Conservation (phyloP, 1,140 invertebrate genomes). For the Rhizoglyphus robini region DNA sequence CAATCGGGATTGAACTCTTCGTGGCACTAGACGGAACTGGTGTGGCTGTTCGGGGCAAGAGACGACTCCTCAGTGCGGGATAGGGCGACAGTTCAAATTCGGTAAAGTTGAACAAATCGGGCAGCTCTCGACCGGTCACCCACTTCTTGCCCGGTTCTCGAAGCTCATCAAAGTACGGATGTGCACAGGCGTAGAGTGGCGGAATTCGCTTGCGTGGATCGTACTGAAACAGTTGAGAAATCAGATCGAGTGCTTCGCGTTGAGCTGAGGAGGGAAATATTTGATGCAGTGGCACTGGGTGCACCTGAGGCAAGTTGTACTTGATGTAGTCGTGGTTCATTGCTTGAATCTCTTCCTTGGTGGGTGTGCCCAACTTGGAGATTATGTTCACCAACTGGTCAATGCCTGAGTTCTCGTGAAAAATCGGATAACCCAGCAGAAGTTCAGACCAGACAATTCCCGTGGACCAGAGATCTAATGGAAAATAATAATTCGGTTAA, state of each 20-base stretch:
- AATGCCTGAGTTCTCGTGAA: conserved; percentile 95
- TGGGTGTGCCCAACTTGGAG: conserved; percentile 96
- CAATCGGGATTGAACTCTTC: too few species aligned
- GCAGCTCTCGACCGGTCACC: conserved; percentile 79
- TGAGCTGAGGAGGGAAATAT: conserved; percentile 94
- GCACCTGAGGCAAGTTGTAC: conserved; percentile 99
- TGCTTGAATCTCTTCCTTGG: conserved; percentile 94
- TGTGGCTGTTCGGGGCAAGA: too few species aligned
- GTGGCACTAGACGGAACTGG: too few species aligned
- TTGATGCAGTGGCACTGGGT: conserved; percentile 97
- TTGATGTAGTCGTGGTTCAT: conserved; percentile 99
- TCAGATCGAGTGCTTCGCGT: conserved; percentile 81
- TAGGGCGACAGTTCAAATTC: conserved; percentile 57
- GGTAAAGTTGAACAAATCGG: conserved; percentile 94
- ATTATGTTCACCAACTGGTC: conserved; percentile 99
- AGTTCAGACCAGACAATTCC: conserved; percentile 97
- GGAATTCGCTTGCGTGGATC: conserved; percentile 86
- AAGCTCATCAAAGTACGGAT: conserved; percentile 94
- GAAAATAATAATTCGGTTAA: not conserved
- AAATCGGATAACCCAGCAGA: conserved; percentile 92
- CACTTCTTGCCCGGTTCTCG: conserved; percentile 74
- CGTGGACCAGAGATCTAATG: conserved; percentile 91
- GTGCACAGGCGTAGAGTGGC: conserved; percentile 90
- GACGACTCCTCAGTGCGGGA: too few species aligned
- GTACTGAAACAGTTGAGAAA: conserved; percentile 88